Conservation (phyloP, 2,113 vertebrate genomes). For the Australoheros scitulus region DNA sequence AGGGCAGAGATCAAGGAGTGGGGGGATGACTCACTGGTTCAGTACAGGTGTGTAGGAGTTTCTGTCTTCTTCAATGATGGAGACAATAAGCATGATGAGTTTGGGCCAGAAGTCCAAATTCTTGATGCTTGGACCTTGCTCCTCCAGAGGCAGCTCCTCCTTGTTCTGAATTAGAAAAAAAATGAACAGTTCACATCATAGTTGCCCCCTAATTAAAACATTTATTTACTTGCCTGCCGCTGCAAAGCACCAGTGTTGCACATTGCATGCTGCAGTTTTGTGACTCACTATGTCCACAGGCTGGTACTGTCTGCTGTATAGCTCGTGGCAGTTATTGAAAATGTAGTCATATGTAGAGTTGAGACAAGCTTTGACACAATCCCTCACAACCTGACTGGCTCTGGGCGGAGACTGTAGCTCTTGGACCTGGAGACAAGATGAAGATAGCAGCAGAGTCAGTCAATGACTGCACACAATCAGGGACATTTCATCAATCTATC, state of each 20-base stretch:
- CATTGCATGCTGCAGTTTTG: background rate
- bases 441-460: background rate
- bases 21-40: conserved; percentile 88
- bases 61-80: conserved; percentile 97
- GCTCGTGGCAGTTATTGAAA: conserved; percentile 97
- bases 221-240: background rate
- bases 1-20: background rate
- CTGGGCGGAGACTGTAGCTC: conserved; percentile 96
- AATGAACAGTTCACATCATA: background rate
- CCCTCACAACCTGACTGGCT: conserved; percentile 96
- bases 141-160: conserved; percentile 89
- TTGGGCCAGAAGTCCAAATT: conserved; percentile 99
- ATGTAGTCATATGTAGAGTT: conserved; percentile 99
- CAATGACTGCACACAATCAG: background rate
- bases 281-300: conserved; percentile 85
- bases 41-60: conserved; percentile 95
- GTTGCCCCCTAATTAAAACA: background rate
- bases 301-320: conserved; percentile 94
- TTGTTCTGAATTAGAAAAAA: conserved; percentile 79
- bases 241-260: background rate
- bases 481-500: background rate
- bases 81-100: conserved; percentile 97
- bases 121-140: conserved; percentile 93
- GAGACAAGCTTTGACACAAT: conserved; percentile 97
- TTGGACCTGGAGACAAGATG: conserved; percentile 86